phyloP scores from a whole-genome alignment of 2,888 invertebrate species.

The Meteorus cinctellus region DNA sequence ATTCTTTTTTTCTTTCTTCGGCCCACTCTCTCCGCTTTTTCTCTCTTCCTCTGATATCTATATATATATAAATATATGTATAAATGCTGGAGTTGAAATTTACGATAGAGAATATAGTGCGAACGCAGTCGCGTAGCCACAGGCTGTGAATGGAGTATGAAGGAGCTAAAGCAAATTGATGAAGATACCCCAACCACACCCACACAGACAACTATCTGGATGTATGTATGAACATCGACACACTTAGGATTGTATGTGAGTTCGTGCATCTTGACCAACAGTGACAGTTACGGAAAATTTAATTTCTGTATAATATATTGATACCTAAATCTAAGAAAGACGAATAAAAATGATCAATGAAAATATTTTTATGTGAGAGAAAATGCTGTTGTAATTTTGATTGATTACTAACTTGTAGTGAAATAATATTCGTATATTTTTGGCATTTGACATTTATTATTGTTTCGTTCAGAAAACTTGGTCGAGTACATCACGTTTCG shows the following conservation, averaged over 20 bases:
- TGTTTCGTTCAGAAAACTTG: no score
- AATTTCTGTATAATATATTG: neutral
- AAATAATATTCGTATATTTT: no score
- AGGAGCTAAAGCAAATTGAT: slow-evolving; percentile 1
- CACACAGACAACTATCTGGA: neutral
- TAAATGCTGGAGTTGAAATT: neutral
- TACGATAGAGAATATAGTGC: neutral
- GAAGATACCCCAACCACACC: neutral
- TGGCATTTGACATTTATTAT: no score
- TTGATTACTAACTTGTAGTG: no score
- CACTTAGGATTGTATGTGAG: neutral
- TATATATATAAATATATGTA: neutral
- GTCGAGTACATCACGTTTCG: no score
- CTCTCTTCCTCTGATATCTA: neutral
- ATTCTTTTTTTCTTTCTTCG: neutral
- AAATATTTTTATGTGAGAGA: no score
- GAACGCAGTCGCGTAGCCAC: neutral
- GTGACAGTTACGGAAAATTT: neutral
- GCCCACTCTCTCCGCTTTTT: neutral
- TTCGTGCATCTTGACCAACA: neutral
- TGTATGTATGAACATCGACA: neutral
- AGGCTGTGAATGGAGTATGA: neutral
- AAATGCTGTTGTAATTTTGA: no score
- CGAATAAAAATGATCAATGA: neutral
- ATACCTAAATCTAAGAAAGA: neutral